These are phyloP conservation scores for Metopia argyrocephala DNA, from an alignment of 2,888 invertebrate genomes.

Conservation along the genomic window DNA sequence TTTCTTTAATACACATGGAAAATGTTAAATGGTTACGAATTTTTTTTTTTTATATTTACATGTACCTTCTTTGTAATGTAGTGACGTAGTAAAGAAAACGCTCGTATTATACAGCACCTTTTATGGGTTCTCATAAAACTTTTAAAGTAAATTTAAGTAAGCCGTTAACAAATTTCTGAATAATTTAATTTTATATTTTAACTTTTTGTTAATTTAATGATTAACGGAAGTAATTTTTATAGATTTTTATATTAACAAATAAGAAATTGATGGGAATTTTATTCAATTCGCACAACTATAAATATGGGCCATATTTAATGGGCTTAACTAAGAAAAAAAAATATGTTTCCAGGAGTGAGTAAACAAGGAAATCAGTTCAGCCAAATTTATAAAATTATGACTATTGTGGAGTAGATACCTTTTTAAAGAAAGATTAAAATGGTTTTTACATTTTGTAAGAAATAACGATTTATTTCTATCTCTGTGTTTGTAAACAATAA, in stretches of 20 bases:
- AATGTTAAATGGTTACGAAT: constrained; percentile 42
- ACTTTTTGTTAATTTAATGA: constrained; percentile 13
- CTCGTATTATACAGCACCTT: constrained; percentile 9
- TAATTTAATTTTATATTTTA: not conserved
- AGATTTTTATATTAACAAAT: constrained; percentile 43
- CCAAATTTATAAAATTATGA: too few relatives aligned
- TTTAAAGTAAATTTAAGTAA: not conserved
- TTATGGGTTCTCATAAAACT: not conserved
- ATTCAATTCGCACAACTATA: too few relatives aligned
- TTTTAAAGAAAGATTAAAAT: too few relatives aligned
- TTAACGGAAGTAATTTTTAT: constrained; percentile 40
- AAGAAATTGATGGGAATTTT: constrained; percentile 35
- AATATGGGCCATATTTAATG: too few relatives aligned
- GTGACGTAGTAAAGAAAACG: not conserved
- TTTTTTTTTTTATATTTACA: not conserved
- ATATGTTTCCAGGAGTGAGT: too few relatives aligned
- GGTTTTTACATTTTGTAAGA: too few relatives aligned
- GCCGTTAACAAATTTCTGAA: constrained; percentile 12
- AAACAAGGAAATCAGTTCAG: too few relatives aligned
- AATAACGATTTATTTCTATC: too few relatives aligned
- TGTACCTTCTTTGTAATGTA: not conserved
- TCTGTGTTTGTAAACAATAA: too few relatives aligned
- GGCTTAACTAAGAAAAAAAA: too few relatives aligned
- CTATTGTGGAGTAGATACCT: too few relatives aligned
- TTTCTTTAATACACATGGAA: constrained; percentile 12